A percentile compares a stretch with the other conserved stretches of the same genome.
These are phyloP conservation scores for Myotis brandtii DNA, from an alignment of 2,113 vertebrate genomes.

Conservation along the genomic window DNA sequence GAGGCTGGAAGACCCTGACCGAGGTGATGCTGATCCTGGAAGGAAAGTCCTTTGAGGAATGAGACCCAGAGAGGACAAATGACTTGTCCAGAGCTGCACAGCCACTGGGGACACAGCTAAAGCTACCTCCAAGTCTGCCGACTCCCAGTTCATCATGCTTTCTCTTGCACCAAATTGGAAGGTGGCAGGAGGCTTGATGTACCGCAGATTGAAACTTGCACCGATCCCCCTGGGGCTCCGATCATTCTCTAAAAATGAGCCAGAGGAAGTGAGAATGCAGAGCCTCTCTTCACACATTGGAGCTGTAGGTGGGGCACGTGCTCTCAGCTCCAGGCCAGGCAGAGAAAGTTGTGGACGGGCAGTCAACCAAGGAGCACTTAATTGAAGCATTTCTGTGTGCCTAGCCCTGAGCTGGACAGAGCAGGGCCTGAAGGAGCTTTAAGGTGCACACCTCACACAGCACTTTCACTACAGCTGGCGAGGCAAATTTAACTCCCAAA, in stretches of 20 bases:
- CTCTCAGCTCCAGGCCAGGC: neutral
- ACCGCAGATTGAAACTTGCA: neutral
- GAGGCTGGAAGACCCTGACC: neutral
- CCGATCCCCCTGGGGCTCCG: neutral
- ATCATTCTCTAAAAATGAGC: conserved; percentile 49
- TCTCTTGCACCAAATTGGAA: neutral
- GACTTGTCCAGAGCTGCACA: neutral
- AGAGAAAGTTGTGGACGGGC: conserved; percentile 53
- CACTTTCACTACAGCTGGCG: neutral
- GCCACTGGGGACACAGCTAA: neutral
- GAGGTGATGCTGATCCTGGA: neutral
- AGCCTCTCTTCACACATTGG: neutral
- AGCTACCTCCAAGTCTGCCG: neutral
- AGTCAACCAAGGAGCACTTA: conserved; percentile 40
- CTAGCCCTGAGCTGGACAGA: neutral
- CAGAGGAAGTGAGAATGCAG: conserved; percentile 65
- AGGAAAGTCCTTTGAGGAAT: neutral
- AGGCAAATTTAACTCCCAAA: conserved; percentile 52
- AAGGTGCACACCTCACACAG: neutral
- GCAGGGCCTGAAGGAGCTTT: neutral
- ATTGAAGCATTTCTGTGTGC: neutral
- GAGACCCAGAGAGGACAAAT: neutral
- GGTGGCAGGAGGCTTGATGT: neutral
- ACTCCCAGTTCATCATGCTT: neutral
- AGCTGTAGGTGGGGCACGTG: neutral